These are phyloP conservation scores for Chitala chitala DNA, from an alignment of 2,113 vertebrate species.

Conservation along the genomic window DNA sequence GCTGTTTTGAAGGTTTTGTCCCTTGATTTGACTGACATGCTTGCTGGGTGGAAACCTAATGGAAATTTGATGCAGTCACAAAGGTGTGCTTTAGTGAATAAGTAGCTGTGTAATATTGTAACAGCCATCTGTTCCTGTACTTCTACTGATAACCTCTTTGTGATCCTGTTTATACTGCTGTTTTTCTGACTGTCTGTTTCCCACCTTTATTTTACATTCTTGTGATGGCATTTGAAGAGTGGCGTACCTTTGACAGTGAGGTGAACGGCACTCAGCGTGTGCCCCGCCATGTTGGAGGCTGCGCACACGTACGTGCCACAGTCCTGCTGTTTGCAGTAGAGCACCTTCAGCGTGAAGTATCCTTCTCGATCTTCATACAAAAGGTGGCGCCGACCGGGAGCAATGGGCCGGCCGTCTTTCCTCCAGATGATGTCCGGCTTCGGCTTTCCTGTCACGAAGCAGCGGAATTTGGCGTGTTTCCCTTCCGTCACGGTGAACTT, in stretches of 20 bases:
- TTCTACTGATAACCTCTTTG: no score
- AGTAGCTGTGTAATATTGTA: no score
- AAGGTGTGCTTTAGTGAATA: no score
- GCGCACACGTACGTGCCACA: constrained; percentile 85
- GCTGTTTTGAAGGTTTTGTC: no score
- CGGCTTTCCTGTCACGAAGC: constrained; percentile 88
- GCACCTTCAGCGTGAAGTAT: constrained; percentile 89
- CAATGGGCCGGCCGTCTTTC: constrained; percentile 72
- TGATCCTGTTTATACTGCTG: no score
- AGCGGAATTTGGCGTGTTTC: constrained; percentile 95
- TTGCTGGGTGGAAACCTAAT: no score
- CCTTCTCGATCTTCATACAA: constrained; percentile 90
- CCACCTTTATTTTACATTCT: no score
- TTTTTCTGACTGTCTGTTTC: no score
- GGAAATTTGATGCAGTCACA: no score
- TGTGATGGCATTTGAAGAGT: no score
- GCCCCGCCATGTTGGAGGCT: constrained; percentile 82
- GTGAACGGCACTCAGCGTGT: constrained; percentile 86
- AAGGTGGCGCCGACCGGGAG: constrained; percentile 71
- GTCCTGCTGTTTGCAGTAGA: constrained; percentile 87
- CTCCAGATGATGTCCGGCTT: constrained; percentile 92
- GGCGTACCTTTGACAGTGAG: constrained; percentile 84
- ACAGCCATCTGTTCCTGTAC: no score
- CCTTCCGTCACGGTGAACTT: constrained; percentile 79
- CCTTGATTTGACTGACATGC: no score